phyloP scores from a whole-genome alignment of 2,113 vertebrate species.

The Lophura nycthemera region DNA sequence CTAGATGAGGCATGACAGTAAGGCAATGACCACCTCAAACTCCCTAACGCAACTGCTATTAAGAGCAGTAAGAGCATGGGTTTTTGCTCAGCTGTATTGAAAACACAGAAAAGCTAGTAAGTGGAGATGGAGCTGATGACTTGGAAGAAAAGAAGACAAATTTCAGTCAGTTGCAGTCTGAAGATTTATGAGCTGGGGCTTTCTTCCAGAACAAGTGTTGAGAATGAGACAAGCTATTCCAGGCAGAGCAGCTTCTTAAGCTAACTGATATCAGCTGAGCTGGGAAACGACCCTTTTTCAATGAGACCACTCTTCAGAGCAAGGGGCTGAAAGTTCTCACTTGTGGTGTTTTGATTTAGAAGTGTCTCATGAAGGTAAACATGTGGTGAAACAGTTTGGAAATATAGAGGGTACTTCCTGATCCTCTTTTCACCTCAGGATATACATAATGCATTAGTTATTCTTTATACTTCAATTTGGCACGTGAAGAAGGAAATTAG shows the following conservation, averaged over 20 bases:
- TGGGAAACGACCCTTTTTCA: neutral
- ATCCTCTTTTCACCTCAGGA: neutral
- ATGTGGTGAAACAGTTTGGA: neutral
- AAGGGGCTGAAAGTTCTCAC: accelerated
- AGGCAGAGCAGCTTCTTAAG: neutral
- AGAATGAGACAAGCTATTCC: neutral
- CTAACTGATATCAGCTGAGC: neutral
- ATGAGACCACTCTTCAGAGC: neutral
- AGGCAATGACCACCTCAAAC: neutral
- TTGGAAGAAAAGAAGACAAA: neutral
- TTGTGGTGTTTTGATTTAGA: neutral
- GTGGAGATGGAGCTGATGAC: neutral
- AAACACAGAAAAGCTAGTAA: neutral
- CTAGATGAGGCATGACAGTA: neutral
- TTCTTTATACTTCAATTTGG: neutral
- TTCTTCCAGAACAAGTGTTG: neutral
- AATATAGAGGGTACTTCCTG: neutral
- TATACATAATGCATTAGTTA: neutral
- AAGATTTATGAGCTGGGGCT: neutral
- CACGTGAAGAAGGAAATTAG: neutral
- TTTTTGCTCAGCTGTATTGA: neutral
- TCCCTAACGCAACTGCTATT: neutral
- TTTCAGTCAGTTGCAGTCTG: neutral
- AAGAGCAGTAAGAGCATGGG: neutral
- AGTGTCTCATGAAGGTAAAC: neutral